Percentiles rank a stretch among this genome's conserved stretches.
Conservation (phyloP, 2,888 invertebrate genomes). For the Apamea sordens region DNA sequence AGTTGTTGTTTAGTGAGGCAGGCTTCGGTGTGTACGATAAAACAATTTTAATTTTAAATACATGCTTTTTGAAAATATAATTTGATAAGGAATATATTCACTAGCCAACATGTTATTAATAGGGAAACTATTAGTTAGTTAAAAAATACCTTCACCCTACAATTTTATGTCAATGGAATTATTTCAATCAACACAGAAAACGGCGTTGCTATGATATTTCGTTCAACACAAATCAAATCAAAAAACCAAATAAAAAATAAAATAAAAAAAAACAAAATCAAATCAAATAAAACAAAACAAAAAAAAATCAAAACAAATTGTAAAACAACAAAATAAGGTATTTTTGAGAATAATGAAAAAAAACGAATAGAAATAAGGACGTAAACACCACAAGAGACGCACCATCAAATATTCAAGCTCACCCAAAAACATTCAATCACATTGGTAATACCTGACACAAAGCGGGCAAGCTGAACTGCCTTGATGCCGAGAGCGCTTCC, state of each 20-base stretch:
- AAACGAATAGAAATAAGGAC: neutral
- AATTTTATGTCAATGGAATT: neutral
- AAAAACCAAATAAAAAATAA: too few relatives aligned
- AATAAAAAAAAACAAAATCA: too few relatives aligned
- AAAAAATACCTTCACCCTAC: neutral
- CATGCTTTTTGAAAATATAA: too few relatives aligned
- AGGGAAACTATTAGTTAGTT: neutral
- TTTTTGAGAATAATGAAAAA: too few relatives aligned
- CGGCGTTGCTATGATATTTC: neutral
- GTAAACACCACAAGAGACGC: neutral
- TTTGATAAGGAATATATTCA: too few relatives aligned
- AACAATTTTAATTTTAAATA: neutral
- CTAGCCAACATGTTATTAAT: neutral
- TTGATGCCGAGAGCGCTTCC: constrained; percentile 38
- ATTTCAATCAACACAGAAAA: neutral
- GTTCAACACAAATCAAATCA: too few relatives aligned
- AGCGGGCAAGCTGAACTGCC: constrained; percentile 15
- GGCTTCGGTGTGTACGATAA: neutral
- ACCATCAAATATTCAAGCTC: constrained; percentile 1
- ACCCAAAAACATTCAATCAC: constrained; percentile 56
- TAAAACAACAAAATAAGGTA: too few relatives aligned
- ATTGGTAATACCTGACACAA: constrained; percentile 43
- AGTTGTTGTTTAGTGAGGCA: neutral
- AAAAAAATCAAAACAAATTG: too few relatives aligned
- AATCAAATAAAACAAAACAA: too few relatives aligned